Percentiles rank a stretch among this genome's conserved stretches.
These are phyloP conservation scores for Ahaetulla prasina DNA, from an alignment of 2,113 vertebrate genomes.

Conservation along the genomic window DNA sequence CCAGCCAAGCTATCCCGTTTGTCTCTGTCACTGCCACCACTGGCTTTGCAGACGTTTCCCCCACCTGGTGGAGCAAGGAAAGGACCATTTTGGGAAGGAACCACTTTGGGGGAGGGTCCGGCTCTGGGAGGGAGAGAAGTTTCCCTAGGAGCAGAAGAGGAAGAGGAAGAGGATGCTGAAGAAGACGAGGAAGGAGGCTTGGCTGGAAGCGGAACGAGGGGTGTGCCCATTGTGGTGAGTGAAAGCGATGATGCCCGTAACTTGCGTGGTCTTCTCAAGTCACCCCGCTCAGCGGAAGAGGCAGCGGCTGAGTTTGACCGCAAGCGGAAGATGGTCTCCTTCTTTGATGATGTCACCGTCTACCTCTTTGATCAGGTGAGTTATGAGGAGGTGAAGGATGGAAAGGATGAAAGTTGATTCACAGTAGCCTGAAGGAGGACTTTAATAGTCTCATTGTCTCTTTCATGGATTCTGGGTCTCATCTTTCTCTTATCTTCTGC, in stretches of 20 bases:
- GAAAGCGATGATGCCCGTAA: slow-evolving; percentile 83
- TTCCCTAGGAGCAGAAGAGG: slow-evolving; percentile 60
- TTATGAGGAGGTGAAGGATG: neutral
- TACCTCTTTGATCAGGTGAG: slow-evolving; percentile 89
- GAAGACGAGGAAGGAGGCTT: slow-evolving; percentile 76
- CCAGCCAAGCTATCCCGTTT: slow-evolving; percentile 86
- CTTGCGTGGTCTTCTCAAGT: slow-evolving; percentile 86
- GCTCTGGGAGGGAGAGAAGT: slow-evolving; percentile 81
- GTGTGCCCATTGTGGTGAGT: slow-evolving; percentile 83
- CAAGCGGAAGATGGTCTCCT: slow-evolving; percentile 79
- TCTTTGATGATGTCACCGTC: slow-evolving; percentile 86
- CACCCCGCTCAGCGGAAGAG: slow-evolving; percentile 81
- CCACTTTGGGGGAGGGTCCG: slow-evolving; percentile 63
- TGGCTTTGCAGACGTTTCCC: slow-evolving; percentile 79
- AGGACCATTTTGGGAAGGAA: slow-evolving; percentile 74
- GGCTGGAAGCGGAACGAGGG: slow-evolving; percentile 47
- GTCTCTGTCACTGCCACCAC: slow-evolving; percentile 83
- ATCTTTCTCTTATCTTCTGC: neutral
- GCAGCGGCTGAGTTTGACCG: slow-evolving; percentile 78
- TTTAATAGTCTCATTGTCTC: neutral
- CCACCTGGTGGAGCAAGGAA: slow-evolving; percentile 71
- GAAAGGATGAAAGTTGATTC: neutral
- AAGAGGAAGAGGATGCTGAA: slow-evolving; percentile 80
- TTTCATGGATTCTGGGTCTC: neutral
- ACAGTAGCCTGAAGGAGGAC: neutral